These are phyloP conservation scores for Caretta caretta DNA, from an alignment of 2,113 vertebrate species.

Conservation along the genomic window DNA sequence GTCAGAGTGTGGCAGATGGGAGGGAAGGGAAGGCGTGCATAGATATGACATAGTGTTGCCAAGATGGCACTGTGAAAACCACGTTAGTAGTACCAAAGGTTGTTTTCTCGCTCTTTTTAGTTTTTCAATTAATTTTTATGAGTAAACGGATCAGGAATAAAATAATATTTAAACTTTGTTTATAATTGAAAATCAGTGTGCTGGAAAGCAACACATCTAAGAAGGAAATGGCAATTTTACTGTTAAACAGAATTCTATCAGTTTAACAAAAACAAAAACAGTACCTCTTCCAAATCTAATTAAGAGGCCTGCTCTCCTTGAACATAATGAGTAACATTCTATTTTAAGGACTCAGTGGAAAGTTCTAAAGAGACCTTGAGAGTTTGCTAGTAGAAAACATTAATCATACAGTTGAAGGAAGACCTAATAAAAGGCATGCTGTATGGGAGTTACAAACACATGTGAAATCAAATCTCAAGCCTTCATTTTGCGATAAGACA, in stretches of 20 bases:
- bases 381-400: background rate
- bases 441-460: background rate
- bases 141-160: background rate
- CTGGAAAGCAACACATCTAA: background rate
- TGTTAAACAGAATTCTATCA: background rate
- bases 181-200: slow-evolving; percentile 19
- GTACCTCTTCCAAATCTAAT: background rate
- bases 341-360: background rate
- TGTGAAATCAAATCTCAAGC: background rate
- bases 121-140: background rate
- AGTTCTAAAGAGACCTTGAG: background rate
- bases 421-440: background rate
- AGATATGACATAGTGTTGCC: background rate
- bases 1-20: background rate
- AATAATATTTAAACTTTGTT: background rate
- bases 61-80: background rate
- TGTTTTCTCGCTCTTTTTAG: background rate
- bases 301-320: background rate
- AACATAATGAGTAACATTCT: background rate
- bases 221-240: background rate
- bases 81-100: background rate
- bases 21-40: accelerated
- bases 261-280: background rate
- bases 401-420: background rate
- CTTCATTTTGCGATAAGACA: background rate